Percentiles rank a stretch among this genome's conserved stretches.
Conservation (phyloP, 2,797 vertebrate genomes). For the Momotus momota region DNA sequence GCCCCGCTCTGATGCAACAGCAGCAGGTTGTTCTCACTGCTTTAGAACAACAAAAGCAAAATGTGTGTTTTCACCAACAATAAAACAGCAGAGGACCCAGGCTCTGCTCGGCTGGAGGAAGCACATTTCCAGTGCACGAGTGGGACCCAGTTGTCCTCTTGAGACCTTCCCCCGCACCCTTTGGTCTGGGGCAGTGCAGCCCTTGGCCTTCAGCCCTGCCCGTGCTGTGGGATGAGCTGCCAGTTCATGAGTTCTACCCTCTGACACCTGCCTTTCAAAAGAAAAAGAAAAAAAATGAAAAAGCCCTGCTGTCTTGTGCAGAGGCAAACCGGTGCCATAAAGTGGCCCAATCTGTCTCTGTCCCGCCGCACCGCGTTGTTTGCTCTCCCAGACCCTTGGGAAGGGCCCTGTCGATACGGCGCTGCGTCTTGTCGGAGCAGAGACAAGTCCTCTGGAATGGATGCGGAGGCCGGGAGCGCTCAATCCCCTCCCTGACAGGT, state of each 20-base stretch:
- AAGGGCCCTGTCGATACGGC: neutral
- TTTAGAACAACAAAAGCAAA: neutral
- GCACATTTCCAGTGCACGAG: accelerated
- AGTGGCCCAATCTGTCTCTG: neutral
- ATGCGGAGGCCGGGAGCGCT: neutral
- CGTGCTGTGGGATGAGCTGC: neutral
- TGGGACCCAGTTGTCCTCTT: neutral
- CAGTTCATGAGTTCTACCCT: neutral
- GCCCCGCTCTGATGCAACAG: accelerated
- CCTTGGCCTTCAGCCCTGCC: neutral
- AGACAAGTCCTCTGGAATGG: neutral
- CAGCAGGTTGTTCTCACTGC: neutral
- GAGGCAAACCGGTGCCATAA: neutral
- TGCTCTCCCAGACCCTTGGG: neutral
- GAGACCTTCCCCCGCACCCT: neutral
- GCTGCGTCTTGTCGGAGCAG: neutral
- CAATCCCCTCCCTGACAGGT: constrained; percentile 34
- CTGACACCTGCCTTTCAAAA: neutral
- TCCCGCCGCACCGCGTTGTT: neutral
- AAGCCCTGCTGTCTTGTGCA: neutral
- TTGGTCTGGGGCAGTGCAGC: neutral
- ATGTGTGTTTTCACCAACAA: neutral
- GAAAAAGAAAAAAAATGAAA: no score
- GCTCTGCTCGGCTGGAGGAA: neutral
- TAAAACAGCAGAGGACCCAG: neutral